Conservation (phyloP, 2,797 vertebrate genomes). For the Scolopax rusticola region DNA sequence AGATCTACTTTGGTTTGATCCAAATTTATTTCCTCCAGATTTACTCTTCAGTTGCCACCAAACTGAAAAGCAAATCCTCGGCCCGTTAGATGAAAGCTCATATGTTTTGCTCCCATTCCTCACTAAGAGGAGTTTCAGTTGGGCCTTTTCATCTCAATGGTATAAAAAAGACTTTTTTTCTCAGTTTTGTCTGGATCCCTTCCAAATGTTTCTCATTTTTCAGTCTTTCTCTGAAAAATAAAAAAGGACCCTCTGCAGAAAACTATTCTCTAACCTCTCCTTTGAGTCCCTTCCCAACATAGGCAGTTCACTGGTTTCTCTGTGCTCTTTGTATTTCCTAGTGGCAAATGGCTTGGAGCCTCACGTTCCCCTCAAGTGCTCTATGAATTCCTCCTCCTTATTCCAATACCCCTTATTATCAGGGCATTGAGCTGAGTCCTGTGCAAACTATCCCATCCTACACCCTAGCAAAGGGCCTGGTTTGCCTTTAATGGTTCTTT, state of each 20-base stretch:
- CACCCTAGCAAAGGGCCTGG: background rate
- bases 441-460: background rate
- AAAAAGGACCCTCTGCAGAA: constrained; percentile 30
- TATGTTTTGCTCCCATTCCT: background rate
- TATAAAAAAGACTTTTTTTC: constrained; percentile 7
- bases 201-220: constrained; percentile 37
- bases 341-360: background rate
- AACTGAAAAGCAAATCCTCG: background rate
- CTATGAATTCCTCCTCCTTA: background rate
- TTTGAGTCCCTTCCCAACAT: constrained; percentile 10
- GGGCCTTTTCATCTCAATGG: background rate
- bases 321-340: constrained; percentile 29
- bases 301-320: background rate
- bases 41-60: background rate
- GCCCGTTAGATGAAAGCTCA: background rate
- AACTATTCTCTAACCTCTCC: background rate
- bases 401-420: background rate
- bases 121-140: background rate
- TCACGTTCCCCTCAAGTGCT: background rate
- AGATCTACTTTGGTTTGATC: background rate
- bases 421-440: background rate
- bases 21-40: background rate
- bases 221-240: constrained; percentile 8
- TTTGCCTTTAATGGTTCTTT: background rate
- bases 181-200: constrained; percentile 1